Evolutionary conservation across 2,888 invertebrate genomes (phyloP).

Genomic region (Dioctria rufipes): DNA sequence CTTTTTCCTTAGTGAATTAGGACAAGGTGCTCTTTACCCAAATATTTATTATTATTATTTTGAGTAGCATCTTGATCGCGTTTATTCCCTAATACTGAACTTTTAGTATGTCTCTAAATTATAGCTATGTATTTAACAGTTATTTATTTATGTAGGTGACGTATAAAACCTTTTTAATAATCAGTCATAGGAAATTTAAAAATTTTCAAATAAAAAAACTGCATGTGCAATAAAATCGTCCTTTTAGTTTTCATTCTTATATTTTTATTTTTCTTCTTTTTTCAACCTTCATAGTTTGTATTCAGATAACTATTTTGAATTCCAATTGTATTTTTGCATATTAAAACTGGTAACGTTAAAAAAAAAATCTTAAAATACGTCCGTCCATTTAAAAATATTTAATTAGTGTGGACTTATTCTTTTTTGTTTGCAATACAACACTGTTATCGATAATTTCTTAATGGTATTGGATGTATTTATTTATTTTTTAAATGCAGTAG

Average conservation of each 20-base stretch:
- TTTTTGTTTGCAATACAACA: too few relatives aligned
- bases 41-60: slow-evolving; percentile 1
- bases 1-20: slow-evolving; percentile 10
- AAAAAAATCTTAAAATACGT: slow-evolving; percentile 19
- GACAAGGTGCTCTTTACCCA: neutral
- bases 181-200: slow-evolving; percentile 25
- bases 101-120: slow-evolving; percentile 31
- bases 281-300: slow-evolving; percentile 23
- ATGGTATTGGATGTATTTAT: too few relatives aligned
- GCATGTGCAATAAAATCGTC: slow-evolving; percentile 44
- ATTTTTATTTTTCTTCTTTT: neutral
- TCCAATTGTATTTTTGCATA: slow-evolving; percentile 20
- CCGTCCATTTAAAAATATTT: slow-evolving; percentile 29
- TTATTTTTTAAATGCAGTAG: too few relatives aligned
- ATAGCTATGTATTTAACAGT: slow-evolving; percentile 9
- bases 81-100: neutral
- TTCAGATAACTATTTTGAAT: slow-evolving; percentile 8
- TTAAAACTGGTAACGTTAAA: slow-evolving; percentile 30
- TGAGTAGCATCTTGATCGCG: neutral
- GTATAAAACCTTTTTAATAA: slow-evolving; percentile 8
- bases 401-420: too few relatives aligned
- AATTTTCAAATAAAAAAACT: slow-evolving; percentile 36
- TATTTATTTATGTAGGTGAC: slow-evolving; percentile 21
- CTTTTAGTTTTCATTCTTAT: slow-evolving; percentile 18
- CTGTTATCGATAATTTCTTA: too few relatives aligned